Evolutionary conservation across 2,888 invertebrate species (phyloP).

Genomic region (Drosophila barbarae): DNA sequence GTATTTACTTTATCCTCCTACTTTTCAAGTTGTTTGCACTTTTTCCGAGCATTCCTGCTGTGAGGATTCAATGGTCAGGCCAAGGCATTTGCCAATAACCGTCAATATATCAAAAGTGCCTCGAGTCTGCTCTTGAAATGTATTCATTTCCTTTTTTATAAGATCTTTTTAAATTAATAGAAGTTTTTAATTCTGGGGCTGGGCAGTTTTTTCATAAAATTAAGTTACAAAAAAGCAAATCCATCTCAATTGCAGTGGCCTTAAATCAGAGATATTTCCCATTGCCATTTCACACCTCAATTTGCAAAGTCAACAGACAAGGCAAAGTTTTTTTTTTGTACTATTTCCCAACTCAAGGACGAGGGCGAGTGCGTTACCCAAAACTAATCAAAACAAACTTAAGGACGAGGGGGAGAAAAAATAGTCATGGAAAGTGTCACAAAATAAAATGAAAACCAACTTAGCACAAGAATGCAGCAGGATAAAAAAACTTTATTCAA

Average conservation of each 20-base stretch:
- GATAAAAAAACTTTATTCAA: constrained; percentile 66
- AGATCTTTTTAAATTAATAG: not conserved
- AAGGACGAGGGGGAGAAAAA: constrained; percentile 33
- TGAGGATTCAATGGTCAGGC: constrained; percentile 53
- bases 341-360: constrained; percentile 4
- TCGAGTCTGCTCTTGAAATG: constrained; percentile 52
- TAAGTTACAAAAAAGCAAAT: not conserved
- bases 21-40: constrained; percentile 18
- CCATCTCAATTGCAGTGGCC: constrained; percentile 20
- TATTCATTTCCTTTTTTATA: constrained; percentile 8
- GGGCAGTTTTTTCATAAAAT: not conserved
- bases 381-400: constrained; percentile 74
- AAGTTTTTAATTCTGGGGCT: not conserved
- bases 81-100: constrained; percentile 63
- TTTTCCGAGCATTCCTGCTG: constrained; percentile 35
- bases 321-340: constrained; percentile 24
- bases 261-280: not conserved
- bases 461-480: constrained; percentile 23
- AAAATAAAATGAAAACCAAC: constrained; percentile 31
- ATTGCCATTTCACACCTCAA: constrained; percentile 39
- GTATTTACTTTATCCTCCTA: constrained; percentile 39
- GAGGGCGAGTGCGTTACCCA: constrained; percentile 19
- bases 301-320: constrained; percentile 20
- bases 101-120: constrained; percentile 68
- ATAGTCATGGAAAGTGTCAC: constrained; percentile 35